Percentiles rank a stretch among this genome's conserved stretches.
Conservation (phyloP, 2,113 vertebrate species). For the Rhombomys opimus region DNA sequence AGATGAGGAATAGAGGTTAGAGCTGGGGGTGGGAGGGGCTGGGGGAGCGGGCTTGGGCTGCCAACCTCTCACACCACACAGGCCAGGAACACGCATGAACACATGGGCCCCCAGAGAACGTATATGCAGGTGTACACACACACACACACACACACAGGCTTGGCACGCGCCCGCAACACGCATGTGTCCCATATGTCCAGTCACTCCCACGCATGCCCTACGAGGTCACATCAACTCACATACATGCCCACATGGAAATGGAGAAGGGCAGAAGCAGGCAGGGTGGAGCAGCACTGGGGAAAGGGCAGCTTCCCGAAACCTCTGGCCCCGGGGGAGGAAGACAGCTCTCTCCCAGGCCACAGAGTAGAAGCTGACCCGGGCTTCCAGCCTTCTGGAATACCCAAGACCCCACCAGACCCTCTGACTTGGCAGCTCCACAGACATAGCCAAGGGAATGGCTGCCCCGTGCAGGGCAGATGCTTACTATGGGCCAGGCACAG, state of each 20-base stretch:
- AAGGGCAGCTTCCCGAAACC: constrained; percentile 7
- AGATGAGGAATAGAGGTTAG: constrained; percentile 87
- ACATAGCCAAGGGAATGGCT: neutral
- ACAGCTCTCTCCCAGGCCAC: neutral
- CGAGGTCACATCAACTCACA: constrained; percentile 16
- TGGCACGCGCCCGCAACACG: constrained; percentile 30
- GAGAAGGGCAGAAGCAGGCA: constrained; percentile 77
- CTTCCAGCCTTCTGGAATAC: neutral
- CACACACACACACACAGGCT: neutral
- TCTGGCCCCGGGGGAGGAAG: neutral
- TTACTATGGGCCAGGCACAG: constrained; percentile 22
- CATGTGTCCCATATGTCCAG: constrained; percentile 1
- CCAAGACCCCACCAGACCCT: neutral
- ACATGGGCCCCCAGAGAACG: constrained; percentile 5
- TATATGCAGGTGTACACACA: neutral
- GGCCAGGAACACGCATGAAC: constrained; percentile 34
- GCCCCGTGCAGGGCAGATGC: neutral
- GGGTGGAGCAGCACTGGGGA: constrained; percentile 69
- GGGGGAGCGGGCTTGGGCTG: constrained; percentile 81
- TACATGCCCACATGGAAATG: constrained; percentile 75
- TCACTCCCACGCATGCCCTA: neutral
- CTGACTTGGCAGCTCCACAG: neutral
- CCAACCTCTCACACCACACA: constrained; percentile 72
- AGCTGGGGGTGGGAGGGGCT: constrained; percentile 64
- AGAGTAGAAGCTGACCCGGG: neutral